phyloP scores from a whole-genome alignment of 2,113 vertebrate genomes.

The Isurus oxyrinchus region DNA sequence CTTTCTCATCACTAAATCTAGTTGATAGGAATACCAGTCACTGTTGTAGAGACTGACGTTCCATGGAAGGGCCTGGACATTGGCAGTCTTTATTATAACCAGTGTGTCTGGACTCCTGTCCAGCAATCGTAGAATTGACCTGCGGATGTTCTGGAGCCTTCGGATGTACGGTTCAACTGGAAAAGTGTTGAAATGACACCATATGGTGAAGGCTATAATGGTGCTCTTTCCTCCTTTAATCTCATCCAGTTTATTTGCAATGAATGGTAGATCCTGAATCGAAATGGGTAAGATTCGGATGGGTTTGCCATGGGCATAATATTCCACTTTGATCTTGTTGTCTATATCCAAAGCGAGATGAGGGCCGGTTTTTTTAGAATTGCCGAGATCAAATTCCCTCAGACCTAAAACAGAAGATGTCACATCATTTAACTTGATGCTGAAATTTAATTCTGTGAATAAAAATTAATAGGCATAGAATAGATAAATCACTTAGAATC shows the following conservation, averaged over 20 bases:
- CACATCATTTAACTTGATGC: neutral
- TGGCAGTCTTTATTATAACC: slow-evolving; percentile 76
- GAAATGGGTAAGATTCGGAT: slow-evolving; percentile 83
- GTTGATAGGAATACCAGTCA: slow-evolving; percentile 89
- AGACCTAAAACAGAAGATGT: slow-evolving; percentile 62
- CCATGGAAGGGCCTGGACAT: slow-evolving; percentile 74
- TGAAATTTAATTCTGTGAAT: too few relatives aligned
- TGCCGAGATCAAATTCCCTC: neutral
- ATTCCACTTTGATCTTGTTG: slow-evolving; percentile 77
- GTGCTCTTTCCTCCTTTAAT: slow-evolving; percentile 80
- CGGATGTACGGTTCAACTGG: slow-evolving; percentile 82
- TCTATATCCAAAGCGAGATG: slow-evolving; percentile 78
- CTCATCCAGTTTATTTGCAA: slow-evolving; percentile 80
- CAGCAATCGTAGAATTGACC: slow-evolving; percentile 68
- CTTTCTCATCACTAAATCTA: slow-evolving; percentile 73
- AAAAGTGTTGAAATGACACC: slow-evolving; percentile 95
- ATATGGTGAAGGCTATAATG: slow-evolving; percentile 75
- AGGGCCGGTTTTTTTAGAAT: slow-evolving; percentile 72
- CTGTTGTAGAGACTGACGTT: slow-evolving; percentile 89
- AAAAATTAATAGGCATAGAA: neutral
- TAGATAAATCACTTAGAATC: neutral
- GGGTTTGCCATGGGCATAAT: slow-evolving; percentile 86
- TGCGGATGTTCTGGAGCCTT: slow-evolving; percentile 78
- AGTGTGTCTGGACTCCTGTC: slow-evolving; percentile 78
- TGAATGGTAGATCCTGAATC: slow-evolving; percentile 75